phyloP scores from a whole-genome alignment of 2,888 invertebrate genomes.

The Malthinus flaveolus region DNA sequence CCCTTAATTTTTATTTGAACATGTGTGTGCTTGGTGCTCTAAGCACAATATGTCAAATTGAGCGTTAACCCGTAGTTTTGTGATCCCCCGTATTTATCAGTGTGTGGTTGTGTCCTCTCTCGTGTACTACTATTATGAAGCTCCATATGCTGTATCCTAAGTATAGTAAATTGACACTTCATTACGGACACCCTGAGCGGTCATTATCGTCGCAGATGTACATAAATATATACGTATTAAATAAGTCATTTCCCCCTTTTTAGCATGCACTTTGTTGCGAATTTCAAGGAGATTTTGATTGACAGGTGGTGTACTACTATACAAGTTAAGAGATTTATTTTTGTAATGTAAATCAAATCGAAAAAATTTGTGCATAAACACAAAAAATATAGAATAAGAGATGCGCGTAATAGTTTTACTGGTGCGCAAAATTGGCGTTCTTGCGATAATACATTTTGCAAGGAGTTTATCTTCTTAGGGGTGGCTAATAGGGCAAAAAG shows the following conservation, averaged over 20 bases:
- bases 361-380: neutral
- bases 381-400: neutral
- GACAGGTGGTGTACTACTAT: conserved; percentile 16
- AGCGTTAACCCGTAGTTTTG: conserved; percentile 50
- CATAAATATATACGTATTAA: conserved; percentile 30
- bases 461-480: no score
- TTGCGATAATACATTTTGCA: no score
- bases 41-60: conserved; percentile 55
- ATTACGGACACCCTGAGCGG: conserved; percentile 52
- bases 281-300: conserved; percentile 31
- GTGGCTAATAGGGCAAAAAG: no score
- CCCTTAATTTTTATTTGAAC: conserved; percentile 24
- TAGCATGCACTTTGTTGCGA: conserved; percentile 30
- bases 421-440: no score
- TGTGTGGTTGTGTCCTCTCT: conserved; percentile 26
- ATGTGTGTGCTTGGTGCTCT: conserved; percentile 27
- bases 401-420: neutral
- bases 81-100: conserved; percentile 24
- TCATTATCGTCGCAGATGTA: conserved; percentile 49
- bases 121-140: conserved; percentile 27
- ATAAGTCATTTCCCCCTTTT: conserved; percentile 16
- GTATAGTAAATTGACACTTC: conserved; percentile 54
- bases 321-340: neutral
- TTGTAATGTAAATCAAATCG: neutral
- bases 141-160: conserved; percentile 47